Evolutionary conservation across 2,113 vertebrate genomes (phyloP).

Genomic region (Macquaria ambigua): DNA sequence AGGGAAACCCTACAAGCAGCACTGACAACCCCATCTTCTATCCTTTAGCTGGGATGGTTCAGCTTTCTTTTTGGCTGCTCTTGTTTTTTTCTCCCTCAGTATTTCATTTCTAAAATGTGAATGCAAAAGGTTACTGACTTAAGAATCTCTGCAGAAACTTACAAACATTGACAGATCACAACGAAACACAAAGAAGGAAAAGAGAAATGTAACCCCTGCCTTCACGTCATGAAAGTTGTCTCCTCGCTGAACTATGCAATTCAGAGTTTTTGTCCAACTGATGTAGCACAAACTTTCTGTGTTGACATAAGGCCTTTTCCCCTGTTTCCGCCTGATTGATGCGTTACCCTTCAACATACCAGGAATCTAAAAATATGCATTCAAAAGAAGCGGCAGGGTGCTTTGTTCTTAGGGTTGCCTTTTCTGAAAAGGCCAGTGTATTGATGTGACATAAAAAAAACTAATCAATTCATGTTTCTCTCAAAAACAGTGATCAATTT

Average conservation of each 20-base stretch:
- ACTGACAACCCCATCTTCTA: neutral
- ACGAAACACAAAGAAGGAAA: neutral
- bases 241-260: slow-evolving; percentile 2
- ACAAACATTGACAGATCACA: neutral
- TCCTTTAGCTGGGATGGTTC: neutral
- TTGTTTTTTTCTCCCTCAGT: neutral
- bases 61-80: neutral
- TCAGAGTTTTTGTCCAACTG: neutral
- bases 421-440: slow-evolving; percentile 45
- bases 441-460: slow-evolving; percentile 14
- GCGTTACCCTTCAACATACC: neutral
- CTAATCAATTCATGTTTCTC: slow-evolving; percentile 15
- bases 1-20: neutral
- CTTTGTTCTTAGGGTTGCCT: slow-evolving; percentile 18
- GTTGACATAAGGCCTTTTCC: neutral
- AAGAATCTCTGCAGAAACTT: slow-evolving; percentile 1
- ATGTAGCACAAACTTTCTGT: neutral
- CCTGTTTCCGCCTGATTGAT: neutral
- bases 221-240: neutral
- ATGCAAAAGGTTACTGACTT: slow-evolving; percentile 4
- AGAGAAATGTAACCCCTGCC: neutral
- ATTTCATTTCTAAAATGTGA: neutral
- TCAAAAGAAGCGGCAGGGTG: neutral
- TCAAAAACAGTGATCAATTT: slow-evolving; percentile 27
- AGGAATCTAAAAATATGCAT: slow-evolving; percentile 12